These are phyloP conservation scores for Aldabrachelys gigantea DNA, from an alignment of 2,113 vertebrate genomes.

Conservation along the genomic window DNA sequence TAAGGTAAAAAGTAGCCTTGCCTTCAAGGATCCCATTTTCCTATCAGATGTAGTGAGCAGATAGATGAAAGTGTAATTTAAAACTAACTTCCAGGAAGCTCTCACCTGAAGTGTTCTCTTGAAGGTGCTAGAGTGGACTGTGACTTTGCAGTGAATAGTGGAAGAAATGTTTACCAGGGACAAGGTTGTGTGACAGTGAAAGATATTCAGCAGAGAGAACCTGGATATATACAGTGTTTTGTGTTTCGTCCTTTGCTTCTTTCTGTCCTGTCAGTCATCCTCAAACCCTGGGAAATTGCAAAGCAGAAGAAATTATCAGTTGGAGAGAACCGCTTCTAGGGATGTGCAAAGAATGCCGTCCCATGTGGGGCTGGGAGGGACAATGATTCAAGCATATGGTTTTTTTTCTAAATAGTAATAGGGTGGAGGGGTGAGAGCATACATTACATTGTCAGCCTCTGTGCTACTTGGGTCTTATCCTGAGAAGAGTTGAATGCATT, in stretches of 20 bases:
- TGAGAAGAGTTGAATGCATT: background rate
- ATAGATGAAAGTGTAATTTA: background rate
- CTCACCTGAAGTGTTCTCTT: background rate
- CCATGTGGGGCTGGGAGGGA: background rate
- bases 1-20: background rate
- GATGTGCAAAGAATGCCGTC: background rate
- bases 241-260: background rate
- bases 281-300: background rate
- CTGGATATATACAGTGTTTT: background rate
- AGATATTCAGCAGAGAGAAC: background rate
- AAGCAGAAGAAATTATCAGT: background rate
- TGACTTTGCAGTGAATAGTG: background rate
- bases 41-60: background rate
- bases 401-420: background rate
- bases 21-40: background rate
- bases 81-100: background rate
- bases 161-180: background rate
- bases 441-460: background rate
- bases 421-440: background rate
- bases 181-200: background rate
- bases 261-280: background rate
- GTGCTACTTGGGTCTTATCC: background rate
- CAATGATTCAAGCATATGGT: background rate
- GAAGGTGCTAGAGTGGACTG: background rate
- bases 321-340: background rate